Percentiles rank a stretch among this genome's conserved stretches.
These are phyloP conservation scores for Danio aesculapii DNA, from an alignment of 2,797 vertebrate genomes.

Conservation along the genomic window DNA sequence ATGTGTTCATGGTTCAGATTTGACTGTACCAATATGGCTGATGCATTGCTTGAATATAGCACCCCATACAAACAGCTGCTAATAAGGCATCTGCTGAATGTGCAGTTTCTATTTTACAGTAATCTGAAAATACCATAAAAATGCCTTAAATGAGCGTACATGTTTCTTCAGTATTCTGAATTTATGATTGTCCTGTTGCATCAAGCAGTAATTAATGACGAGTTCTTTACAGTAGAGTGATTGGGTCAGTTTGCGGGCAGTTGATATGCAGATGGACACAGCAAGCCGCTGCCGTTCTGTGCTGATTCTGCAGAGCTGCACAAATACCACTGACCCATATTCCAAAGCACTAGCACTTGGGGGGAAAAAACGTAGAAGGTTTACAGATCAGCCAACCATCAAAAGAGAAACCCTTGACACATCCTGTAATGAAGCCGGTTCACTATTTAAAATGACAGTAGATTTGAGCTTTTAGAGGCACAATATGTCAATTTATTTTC, in stretches of 20 bases:
- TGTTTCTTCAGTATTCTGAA: too few relatives aligned
- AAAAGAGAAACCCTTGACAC: not conserved
- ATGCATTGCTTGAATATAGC: too few relatives aligned
- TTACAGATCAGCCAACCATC: not conserved
- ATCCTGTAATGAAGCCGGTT: slow-evolving; percentile 23
- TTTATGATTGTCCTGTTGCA: too few relatives aligned
- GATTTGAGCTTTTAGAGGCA: not conserved
- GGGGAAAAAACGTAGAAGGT: not conserved
- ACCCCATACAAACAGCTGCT: too few relatives aligned
- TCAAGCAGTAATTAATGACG: too few relatives aligned
- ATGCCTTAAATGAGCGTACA: too few relatives aligned
- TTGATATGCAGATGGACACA: slow-evolving; percentile 50
- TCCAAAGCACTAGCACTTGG: slow-evolving; percentile 24
- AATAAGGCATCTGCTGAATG: too few relatives aligned
- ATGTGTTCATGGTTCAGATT: too few relatives aligned
- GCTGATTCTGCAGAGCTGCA: slow-evolving; percentile 54
- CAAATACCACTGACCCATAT: slow-evolving; percentile 71
- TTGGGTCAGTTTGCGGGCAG: slow-evolving; percentile 23
- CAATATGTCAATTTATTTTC: too few relatives aligned
- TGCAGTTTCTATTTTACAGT: too few relatives aligned
- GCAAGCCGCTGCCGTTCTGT: slow-evolving; percentile 43
- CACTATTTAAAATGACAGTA: slow-evolving; percentile 39
- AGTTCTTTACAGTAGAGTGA: slow-evolving; percentile 41
- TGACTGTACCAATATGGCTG: too few relatives aligned
- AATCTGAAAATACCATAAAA: too few relatives aligned